These are phyloP conservation scores for Euphonia xanthogaster DNA, from an alignment of 2,797 vertebrate genomes.

Conservation along the genomic window DNA sequence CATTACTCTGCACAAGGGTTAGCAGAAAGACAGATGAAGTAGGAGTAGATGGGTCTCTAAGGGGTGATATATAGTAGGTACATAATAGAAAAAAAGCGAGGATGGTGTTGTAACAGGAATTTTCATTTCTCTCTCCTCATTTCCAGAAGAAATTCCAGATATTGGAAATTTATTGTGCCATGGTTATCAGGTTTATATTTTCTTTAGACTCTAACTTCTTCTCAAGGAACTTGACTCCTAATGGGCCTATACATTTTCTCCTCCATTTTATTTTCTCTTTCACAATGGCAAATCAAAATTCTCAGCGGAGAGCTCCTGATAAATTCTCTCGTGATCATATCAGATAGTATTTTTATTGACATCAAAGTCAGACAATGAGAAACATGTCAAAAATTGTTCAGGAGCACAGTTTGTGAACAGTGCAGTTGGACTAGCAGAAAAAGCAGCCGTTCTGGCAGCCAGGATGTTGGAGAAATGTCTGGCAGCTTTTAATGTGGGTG, in stretches of 20 bases:
- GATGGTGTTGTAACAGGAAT: not conserved
- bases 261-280: not conserved
- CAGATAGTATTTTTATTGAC: not conserved
- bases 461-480: not conserved
- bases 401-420: accelerated
- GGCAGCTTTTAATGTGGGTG: slow-evolving; percentile 13
- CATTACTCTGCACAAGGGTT: slow-evolving; percentile 53
- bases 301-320: not conserved
- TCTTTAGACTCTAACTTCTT: not conserved
- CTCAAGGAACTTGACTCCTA: not conserved
- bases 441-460: not conserved
- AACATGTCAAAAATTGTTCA: not conserved
- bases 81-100: slow-evolving; percentile 36
- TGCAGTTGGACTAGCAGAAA: not conserved
- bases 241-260: not conserved
- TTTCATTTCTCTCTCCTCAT: slow-evolving; percentile 35
- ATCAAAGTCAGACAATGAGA: not conserved
- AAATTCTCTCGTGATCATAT: not conserved
- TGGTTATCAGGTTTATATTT: slow-evolving; percentile 10
- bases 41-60: slow-evolving; percentile 47
- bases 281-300: not conserved
- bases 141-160: slow-evolving; percentile 47
- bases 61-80: slow-evolving; percentile 56
- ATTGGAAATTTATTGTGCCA: slow-evolving; percentile 13
- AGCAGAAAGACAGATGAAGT: slow-evolving; percentile 59